Percentiles rank a stretch among this genome's conserved stretches.
Conservation (phyloP, 2,888 invertebrate genomes). For the Pseudococcus longispinus region DNA sequence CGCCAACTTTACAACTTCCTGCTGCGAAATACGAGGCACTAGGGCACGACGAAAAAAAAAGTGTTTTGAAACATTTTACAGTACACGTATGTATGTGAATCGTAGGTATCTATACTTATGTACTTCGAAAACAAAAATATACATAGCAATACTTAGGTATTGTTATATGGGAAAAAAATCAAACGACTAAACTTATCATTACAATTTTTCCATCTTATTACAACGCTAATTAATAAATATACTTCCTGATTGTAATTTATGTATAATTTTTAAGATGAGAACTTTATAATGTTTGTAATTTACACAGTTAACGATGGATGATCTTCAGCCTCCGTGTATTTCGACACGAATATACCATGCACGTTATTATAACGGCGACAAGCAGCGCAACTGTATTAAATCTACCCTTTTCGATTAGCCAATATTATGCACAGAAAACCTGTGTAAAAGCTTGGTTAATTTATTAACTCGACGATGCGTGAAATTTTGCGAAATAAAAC, state of each 20-base stretch:
- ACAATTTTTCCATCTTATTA: constrained; percentile 1
- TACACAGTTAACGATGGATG: constrained; percentile 3
- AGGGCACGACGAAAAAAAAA: not conserved
- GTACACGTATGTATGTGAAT: not conserved
- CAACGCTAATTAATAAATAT: constrained; percentile 38
- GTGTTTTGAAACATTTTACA: not conserved
- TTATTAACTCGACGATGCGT: constrained; percentile 32
- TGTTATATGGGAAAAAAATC: not conserved
- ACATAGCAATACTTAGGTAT: not conserved
- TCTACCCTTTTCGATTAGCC: constrained; percentile 4
- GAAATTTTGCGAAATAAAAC: constrained; percentile 41
- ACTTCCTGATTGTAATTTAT: constrained; percentile 38
- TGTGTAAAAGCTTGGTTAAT: constrained; percentile 40
- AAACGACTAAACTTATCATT: not conserved
- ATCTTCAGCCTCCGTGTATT: constrained; percentile 16
- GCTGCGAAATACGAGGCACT: not conserved
- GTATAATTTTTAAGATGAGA: constrained; percentile 41
- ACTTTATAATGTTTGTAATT: constrained; percentile 18
- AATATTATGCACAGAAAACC: not conserved
- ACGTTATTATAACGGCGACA: constrained; percentile 16
- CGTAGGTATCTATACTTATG: not conserved
- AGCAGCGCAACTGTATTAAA: not conserved
- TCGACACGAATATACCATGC: constrained; percentile 3
- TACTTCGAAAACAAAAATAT: constrained; percentile 12
- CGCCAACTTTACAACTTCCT: not conserved